Base-by-base conservation (phyloP, 2,797 vertebrate genomes). In the Cossypha polioptera region DNA sequence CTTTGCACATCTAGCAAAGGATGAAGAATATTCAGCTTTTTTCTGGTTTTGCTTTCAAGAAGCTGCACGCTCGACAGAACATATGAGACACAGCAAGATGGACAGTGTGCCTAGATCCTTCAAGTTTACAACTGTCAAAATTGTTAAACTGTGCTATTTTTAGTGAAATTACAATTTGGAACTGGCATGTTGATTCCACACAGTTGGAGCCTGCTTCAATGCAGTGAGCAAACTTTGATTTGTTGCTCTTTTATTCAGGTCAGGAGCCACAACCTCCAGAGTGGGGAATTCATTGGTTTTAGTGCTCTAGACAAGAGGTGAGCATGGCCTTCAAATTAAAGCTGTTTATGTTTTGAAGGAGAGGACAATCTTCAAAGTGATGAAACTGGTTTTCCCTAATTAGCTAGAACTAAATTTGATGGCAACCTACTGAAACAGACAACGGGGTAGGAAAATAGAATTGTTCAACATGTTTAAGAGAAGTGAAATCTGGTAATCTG, bases 211-310 rank as follows among this genome's bases (percentile, higher is more conserved):
- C 86, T 82, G 84, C 87, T 86, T 51, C 94, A 75, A 13, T 66
- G 84, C 78, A 92, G 55, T 29, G 76, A 97, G 84, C 78, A 79
- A 54, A 77, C 53, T 97, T 97, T 95, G 93, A 96, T 97, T 94
- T 95, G 94, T 96, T 97, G 93, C 81, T 96, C 75, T 96, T 93
- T 96, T 96, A 95, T 95, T 94, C 92, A 92, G 93, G 87, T 90
- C 93, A 89, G 76, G 87, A 96, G 79, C 69, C 63, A 57, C 62
- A 94, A 97, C 89, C 94, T 97, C 55, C 86, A 89, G 76, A 86
- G 73, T 85, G 91, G 71, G 47, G 51, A 79, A 94, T 81, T 79
- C 88, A 65, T 92, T 21, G 88, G 78, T 92, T 45, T 84, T 78
- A 75, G 58, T 45, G 74, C 63, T 94, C 67, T 22, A 75, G 58